Conservation (phyloP, 2,888 invertebrate genomes). For the Pammene aurita region DNA sequence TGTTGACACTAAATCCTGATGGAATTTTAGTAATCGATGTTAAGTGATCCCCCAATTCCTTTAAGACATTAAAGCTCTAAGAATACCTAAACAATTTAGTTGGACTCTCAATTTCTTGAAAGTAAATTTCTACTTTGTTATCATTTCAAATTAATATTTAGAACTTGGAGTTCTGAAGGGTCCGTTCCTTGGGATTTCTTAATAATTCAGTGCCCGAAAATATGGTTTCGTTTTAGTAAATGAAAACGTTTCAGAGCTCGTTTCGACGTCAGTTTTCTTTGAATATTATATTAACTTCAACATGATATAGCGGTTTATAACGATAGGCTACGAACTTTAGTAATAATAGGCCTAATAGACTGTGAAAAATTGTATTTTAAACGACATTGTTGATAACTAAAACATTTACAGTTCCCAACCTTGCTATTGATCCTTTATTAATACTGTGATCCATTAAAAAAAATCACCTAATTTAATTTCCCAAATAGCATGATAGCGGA, state of each 20-base stretch:
- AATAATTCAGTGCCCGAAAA: slow-evolving; percentile 33
- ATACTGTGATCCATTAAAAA: too few relatives aligned
- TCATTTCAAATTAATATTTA: slow-evolving; percentile 36
- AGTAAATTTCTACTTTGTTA: slow-evolving; percentile 26
- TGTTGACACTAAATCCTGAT: too few relatives aligned
- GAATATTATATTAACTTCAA: slow-evolving; percentile 20
- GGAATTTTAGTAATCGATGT: background rate
- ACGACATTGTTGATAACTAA: too few relatives aligned
- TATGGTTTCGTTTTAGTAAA: slow-evolving; percentile 23
- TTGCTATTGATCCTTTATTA: too few relatives aligned
- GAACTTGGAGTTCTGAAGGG: slow-evolving; percentile 7
- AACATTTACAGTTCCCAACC: too few relatives aligned
- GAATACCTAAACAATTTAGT: slow-evolving; percentile 18
- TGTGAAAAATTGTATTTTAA: too few relatives aligned
- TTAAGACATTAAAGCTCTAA: slow-evolving; percentile 9
- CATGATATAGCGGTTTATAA: slow-evolving; percentile 9
- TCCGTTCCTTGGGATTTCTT: slow-evolving; percentile 32
- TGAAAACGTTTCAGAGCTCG: slow-evolving; percentile 15
- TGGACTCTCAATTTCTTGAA: slow-evolving; percentile 18
- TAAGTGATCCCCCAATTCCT: slow-evolving; percentile 1
- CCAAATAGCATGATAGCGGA: too few relatives aligned
- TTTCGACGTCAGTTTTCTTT: slow-evolving; percentile 13
- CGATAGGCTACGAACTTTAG: background rate
- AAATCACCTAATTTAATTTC: too few relatives aligned
- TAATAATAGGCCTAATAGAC: background rate